Conservation (phyloP, 1,140 invertebrate species). For the Plectrocnemia conspersa region DNA sequence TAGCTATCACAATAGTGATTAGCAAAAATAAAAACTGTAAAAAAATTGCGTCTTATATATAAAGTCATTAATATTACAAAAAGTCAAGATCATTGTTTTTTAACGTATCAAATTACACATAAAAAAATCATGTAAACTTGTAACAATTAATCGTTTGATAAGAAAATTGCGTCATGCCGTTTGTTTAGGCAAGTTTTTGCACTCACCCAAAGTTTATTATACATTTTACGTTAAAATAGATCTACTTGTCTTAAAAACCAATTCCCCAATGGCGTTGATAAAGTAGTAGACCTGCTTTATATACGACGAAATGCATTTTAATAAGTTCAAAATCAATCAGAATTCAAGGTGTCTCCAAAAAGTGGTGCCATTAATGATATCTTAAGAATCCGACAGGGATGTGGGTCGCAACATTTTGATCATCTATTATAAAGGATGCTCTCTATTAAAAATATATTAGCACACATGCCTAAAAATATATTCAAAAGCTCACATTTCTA, state of each 20-base stretch:
- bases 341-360: conserved; percentile 20
- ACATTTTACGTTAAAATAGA: conserved; percentile 8
- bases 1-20: conserved; percentile 32
- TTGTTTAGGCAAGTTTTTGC: too few species aligned
- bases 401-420: conserved; percentile 13
- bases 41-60: neutral
- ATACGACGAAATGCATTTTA: conserved; percentile 16
- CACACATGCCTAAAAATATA: neutral
- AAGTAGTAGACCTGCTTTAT: conserved; percentile 23
- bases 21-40: conserved; percentile 7
- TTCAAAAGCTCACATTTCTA: neutral
- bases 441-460: conserved; percentile 1
- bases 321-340: conserved; percentile 29
- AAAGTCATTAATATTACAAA: neutral
- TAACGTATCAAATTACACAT: too few species aligned
- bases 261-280: conserved; percentile 22
- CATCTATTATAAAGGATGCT: neutral
- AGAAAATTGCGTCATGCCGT: too few species aligned
- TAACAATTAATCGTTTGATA: too few species aligned
- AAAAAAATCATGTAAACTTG: neutral
- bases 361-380: conserved; percentile 14
- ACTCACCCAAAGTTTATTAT: conserved; percentile 23
- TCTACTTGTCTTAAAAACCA: neutral
- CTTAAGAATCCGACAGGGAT: conserved; percentile 4
- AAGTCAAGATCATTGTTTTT: neutral